A percentile compares a stretch with the other conserved stretches of the same genome.
Conservation (phyloP, 2,113 vertebrate genomes). For the Prochilodus magdalenae region DNA sequence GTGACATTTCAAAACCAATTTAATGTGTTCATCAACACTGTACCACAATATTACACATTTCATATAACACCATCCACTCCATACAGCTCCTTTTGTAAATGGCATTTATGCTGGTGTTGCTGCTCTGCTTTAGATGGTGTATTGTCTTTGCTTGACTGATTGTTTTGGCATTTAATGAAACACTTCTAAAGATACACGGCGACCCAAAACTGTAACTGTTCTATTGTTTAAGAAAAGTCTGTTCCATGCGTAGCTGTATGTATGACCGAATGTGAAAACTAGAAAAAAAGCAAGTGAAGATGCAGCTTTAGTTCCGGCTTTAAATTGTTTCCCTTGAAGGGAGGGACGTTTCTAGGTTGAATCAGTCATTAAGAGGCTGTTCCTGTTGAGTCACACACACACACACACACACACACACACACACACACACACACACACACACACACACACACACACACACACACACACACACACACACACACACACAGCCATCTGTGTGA, state of each 20-base stretch:
- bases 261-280: background rate
- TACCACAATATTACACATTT: too few species aligned
- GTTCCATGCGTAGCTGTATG: background rate
- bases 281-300: background rate
- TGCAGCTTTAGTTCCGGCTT: background rate
- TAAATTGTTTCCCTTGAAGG: background rate
- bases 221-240: too few species aligned
- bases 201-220: too few species aligned
- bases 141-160: too few species aligned
- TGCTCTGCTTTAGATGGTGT: too few species aligned
- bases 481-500: slow-evolving; percentile 44
- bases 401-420: slow-evolving; percentile 20
- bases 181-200: too few species aligned
- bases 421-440: slow-evolving; percentile 19
- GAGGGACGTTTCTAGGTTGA: background rate
- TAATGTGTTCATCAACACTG: too few species aligned
- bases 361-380: slow-evolving; percentile 1
- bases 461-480: slow-evolving; percentile 27
- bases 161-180: too few species aligned
- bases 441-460: background rate
- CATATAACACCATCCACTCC: too few species aligned
- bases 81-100: too few species aligned
- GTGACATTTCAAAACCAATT: too few species aligned
- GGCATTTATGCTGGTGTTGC: too few species aligned
- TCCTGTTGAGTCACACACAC: background rate